Conservation (phyloP, 2,113 vertebrate species). For the Melanocharis versteri region DNA sequence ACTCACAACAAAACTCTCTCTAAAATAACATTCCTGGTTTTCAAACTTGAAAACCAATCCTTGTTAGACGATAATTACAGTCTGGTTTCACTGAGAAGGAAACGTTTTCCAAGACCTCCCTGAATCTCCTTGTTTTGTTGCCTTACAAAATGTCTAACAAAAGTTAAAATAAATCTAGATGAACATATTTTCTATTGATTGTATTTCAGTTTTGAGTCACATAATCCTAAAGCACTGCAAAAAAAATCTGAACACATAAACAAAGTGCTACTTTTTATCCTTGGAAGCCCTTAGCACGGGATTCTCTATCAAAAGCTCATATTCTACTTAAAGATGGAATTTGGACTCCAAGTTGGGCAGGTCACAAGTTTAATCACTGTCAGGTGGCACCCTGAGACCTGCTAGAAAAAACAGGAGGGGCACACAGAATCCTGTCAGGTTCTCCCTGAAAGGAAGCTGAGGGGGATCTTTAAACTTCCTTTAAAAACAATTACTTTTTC, state of each 20-base stretch:
- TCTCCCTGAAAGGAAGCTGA: neutral
- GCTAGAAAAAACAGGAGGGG: neutral
- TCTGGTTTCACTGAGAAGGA: neutral
- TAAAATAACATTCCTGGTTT: neutral
- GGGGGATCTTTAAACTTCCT: neutral
- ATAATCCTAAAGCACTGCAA: neutral
- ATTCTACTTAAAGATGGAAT: neutral
- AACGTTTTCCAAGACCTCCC: neutral
- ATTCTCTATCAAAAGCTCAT: neutral
- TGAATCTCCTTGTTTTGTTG: neutral
- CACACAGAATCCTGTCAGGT: neutral
- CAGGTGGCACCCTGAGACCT: neutral
- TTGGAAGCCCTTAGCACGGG: neutral
- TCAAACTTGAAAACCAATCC: neutral
- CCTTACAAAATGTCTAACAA: neutral
- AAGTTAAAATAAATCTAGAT: neutral
- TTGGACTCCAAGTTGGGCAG: neutral
- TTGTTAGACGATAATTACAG: neutral
- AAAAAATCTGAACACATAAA: neutral
- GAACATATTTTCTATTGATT: neutral
- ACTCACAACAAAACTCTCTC: neutral
- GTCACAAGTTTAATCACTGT: neutral
- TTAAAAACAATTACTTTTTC: neutral
- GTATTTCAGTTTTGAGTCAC: neutral
- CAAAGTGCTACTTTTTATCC: neutral